A percentile compares a stretch with the other conserved stretches of the same genome.
Evolutionary conservation across 2,888 invertebrate genomes (phyloP).

Genomic region (Kuschelorhynchus macadamiae): DNA sequence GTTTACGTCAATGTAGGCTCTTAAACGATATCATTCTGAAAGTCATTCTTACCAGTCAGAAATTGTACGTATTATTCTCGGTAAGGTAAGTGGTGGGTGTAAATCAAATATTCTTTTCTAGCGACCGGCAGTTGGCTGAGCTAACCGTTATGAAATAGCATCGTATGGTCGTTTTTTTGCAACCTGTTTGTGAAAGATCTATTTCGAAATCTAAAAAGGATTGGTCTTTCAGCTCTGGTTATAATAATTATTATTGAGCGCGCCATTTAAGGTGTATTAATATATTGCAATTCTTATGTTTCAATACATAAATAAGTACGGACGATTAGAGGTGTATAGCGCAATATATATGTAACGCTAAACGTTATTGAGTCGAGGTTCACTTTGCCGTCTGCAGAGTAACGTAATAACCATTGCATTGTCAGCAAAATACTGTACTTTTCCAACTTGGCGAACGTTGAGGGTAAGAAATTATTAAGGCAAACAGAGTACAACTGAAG

Average conservation of each 20-base stretch:
- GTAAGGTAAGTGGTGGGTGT: not conserved
- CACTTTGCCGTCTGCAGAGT: too few species aligned
- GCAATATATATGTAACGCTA: too few species aligned
- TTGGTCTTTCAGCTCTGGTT: conserved; percentile 44
- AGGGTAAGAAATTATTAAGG: too few species aligned
- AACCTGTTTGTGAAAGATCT: conserved; percentile 45
- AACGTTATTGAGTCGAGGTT: too few species aligned
- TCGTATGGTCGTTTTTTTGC: conserved; percentile 41
- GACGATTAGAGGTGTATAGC: not conserved
- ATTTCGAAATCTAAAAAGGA: conserved; percentile 47
- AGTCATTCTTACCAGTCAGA: too few species aligned
- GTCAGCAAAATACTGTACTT: too few species aligned
- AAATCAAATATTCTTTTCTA: not conserved
- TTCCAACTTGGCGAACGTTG: too few species aligned
- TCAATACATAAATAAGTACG: conserved; percentile 1
- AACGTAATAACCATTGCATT: too few species aligned
- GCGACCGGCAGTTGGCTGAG: not conserved
- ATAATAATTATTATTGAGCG: conserved; percentile 39
- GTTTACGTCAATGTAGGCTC: too few species aligned
- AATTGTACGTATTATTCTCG: too few species aligned
- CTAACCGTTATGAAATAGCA: conserved; percentile 18
- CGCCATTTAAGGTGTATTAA: conserved; percentile 43
- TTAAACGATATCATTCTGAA: too few species aligned
- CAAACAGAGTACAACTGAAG: too few species aligned
- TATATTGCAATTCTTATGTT: conserved; percentile 32